Evolutionary conservation across 2,113 vertebrate genomes (phyloP), one percentile per base, ranked within the genome.

Genomic region (Rhinichthys klamathensis): DNA sequence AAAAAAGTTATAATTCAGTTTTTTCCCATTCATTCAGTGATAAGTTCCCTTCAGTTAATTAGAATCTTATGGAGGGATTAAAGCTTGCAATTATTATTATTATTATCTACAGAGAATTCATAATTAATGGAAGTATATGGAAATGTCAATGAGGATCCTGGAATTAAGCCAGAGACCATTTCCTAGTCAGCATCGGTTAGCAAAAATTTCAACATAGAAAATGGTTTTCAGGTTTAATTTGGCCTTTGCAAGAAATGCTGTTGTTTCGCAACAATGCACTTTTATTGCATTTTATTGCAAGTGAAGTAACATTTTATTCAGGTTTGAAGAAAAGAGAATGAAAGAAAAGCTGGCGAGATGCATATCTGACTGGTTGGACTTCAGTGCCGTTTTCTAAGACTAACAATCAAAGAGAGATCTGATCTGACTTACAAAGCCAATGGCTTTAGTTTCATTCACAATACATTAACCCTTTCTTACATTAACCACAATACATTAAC

Each of bases 61-160:
- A 58, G 38, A 54, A 81, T 75, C 69, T 81, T 67, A 69, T 70
- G 78, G 30, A 56, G 35, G 77, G 82, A 84, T 87, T 84, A 65
- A 61, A 27, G 54, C 79, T 80, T 13, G 65, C 77, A 85, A 61
- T 85, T 85, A 85, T 80, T 85, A 56, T 80, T 85, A 56, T 56
- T 56, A 74, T 61, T 79, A 78, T 85, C 83, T 85, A 61, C 27
- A 49, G n/a, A 80, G 67, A 74, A 80, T 63, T 63, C 51, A 81
- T 80, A 72, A 80, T 81, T 73, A 60, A 80, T 85, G 25, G 35
- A 60, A 58, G 25, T 81, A 16, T 81, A 81, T 54, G 27, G 65
- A 69, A 70, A 85, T 80, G 76, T 56, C 41, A 72, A 13, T 8
- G 46, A 44, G 60, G 81, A 74, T 82, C 60, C 67, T 70, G 35